Evolutionary conservation across 1,140 invertebrate species (phyloP).

Genomic region (Pseudoatta argentina): DNA sequence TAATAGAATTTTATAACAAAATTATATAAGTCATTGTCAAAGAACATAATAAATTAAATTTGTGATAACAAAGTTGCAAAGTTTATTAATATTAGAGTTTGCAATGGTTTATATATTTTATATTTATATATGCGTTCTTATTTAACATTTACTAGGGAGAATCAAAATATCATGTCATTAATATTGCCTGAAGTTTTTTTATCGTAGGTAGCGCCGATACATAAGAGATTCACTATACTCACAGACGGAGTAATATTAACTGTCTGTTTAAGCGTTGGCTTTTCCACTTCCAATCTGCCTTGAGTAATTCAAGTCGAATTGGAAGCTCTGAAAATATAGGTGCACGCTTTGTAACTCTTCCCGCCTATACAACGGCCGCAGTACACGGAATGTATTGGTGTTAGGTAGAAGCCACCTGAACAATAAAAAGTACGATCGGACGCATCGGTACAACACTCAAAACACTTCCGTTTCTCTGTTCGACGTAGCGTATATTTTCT

Average conservation of each 20-base stretch:
- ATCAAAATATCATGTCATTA: background rate
- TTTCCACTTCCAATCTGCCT: conserved; percentile 22
- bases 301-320: conserved; percentile 48
- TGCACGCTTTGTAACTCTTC: conserved; percentile 21
- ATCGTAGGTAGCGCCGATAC: too few species aligned
- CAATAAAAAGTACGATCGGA: conserved; percentile 52
- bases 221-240: background rate
- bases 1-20: background rate
- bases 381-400: conserved; percentile 13
- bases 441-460: conserved; percentile 35
- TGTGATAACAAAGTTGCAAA: background rate
- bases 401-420: conserved; percentile 38
- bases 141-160: background rate
- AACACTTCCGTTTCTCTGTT: conserved; percentile 38
- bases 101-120: background rate
- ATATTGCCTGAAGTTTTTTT: background rate
- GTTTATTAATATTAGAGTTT: background rate
- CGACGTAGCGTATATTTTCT: conserved; percentile 47
- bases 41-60: too few species aligned
- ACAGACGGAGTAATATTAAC: conserved; percentile 15
- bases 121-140: too few species aligned
- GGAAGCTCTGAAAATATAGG: conserved; percentile 38
- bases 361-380: background rate
- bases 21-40: too few species aligned
- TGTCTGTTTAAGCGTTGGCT: conserved; percentile 25